phyloP scores from a whole-genome alignment of 2,113 vertebrate genomes.

The Pseudorhombus dupliciocellatus region DNA sequence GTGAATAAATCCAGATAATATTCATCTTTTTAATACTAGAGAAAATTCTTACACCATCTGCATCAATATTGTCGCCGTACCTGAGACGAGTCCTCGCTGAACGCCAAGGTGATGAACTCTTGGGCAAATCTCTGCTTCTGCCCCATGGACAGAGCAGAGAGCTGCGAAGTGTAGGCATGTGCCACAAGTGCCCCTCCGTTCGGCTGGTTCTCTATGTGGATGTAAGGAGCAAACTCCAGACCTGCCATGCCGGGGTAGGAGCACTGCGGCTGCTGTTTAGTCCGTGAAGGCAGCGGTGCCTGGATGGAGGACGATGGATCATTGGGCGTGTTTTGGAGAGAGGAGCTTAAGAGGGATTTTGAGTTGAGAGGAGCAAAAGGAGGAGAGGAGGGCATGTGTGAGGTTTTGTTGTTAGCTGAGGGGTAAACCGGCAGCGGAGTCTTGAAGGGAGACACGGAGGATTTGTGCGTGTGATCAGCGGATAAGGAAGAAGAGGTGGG shows the following conservation, averaged over 20 bases:
- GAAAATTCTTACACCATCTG: background rate
- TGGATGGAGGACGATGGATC: conserved; percentile 78
- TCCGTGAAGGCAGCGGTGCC: conserved; percentile 79
- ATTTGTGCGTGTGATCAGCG: conserved; percentile 25
- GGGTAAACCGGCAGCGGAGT: conserved; percentile 80
- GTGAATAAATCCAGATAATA: background rate
- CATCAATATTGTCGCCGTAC: conserved; percentile 27
- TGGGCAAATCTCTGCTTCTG: conserved; percentile 95
- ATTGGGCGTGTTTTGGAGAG: conserved; percentile 50
- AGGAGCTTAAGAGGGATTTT: conserved; percentile 30
- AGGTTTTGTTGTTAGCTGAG: conserved; percentile 58
- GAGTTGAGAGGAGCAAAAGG: conserved; percentile 13
- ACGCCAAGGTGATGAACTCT: conserved; percentile 93
- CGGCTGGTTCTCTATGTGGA: conserved; percentile 95
- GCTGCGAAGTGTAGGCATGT: conserved; percentile 94
- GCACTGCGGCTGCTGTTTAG: conserved; percentile 38
- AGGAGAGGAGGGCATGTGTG: conserved; percentile 32
- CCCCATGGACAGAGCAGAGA: conserved; percentile 87
- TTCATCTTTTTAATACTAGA: background rate
- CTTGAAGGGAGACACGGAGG: conserved; percentile 78
- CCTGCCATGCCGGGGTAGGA: conserved; percentile 82
- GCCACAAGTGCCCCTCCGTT: conserved; percentile 95
- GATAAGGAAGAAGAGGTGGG: conserved; percentile 56
- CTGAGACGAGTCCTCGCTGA: conserved; percentile 91
- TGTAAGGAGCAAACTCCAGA: conserved; percentile 91